Conservation (phyloP, 2,888 invertebrate species). For the Cynaeus angustus region DNA sequence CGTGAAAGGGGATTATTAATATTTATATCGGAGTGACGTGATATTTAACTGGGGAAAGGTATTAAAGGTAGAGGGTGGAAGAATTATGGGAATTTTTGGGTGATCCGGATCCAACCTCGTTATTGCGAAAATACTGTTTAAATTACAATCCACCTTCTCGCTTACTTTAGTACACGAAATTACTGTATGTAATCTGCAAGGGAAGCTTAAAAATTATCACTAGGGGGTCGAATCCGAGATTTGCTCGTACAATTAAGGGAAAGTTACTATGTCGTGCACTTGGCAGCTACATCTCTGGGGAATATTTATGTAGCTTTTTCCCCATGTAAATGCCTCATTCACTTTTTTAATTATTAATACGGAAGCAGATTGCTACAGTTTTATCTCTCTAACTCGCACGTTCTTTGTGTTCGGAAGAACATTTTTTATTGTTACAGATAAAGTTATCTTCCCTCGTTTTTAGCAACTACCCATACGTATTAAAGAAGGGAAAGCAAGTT, state of each 20-base stretch:
- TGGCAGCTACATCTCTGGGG: slow-evolving; percentile 37
- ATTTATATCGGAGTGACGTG: slow-evolving; percentile 53
- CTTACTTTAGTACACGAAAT: slow-evolving; percentile 18
- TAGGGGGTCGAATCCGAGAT: slow-evolving; percentile 33
- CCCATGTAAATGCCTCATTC: slow-evolving; percentile 33
- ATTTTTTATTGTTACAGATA: slow-evolving; percentile 37
- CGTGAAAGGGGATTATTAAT: slow-evolving; percentile 53
- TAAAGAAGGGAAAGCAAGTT: slow-evolving; percentile 31
- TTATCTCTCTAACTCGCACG: slow-evolving; percentile 29
- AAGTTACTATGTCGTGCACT: slow-evolving; percentile 40
- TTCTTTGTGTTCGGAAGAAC: slow-evolving; percentile 31
- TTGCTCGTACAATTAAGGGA: slow-evolving; percentile 39
- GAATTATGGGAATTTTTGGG: slow-evolving; percentile 37
- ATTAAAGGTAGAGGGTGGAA: slow-evolving; percentile 33
- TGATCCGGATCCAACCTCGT: slow-evolving; percentile 20
- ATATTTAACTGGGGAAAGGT: slow-evolving; percentile 46
- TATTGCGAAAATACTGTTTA: slow-evolving; percentile 20
- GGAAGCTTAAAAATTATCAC: slow-evolving; percentile 41
- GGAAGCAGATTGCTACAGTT: slow-evolving; percentile 30
- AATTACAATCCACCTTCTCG: slow-evolving; percentile 21
- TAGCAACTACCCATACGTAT: slow-evolving; percentile 30
- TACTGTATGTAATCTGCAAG: slow-evolving; percentile 29
- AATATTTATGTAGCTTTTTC: slow-evolving; percentile 39
- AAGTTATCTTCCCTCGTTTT: slow-evolving; percentile 40
- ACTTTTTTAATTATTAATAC: slow-evolving; percentile 41